Evolutionary conservation across 2,888 invertebrate genomes (phyloP).

Genomic region (Drosophila suboccidentalis): DNA sequence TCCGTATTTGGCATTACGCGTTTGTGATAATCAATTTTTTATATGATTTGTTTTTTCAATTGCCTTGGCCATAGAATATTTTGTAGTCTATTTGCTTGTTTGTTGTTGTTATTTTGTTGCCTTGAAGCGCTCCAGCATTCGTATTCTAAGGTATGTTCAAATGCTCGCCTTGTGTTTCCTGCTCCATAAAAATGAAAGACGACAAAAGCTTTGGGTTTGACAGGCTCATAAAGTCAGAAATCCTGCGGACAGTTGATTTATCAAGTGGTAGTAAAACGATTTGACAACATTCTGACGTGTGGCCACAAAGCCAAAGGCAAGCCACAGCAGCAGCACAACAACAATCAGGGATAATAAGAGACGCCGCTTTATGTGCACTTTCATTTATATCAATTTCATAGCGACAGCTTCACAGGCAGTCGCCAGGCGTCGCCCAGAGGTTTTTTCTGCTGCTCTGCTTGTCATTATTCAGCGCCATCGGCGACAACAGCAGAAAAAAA

Average conservation of each 20-base stretch:
- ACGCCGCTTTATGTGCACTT: conserved; percentile 66
- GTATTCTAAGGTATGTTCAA: conserved; percentile 7
- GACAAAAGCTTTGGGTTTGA: conserved; percentile 8
- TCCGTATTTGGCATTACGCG: conserved; percentile 64
- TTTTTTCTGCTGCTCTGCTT: background rate
- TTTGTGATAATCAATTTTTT: conserved; percentile 43
- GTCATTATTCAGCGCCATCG: conserved; percentile 61
- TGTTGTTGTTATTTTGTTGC: conserved; percentile 16
- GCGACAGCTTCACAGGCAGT: conserved; percentile 29
- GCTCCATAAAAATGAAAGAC: conserved; percentile 30
- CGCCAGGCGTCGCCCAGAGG: conserved; percentile 1
- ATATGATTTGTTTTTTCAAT: conserved; percentile 26
- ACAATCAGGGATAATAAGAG: conserved; percentile 52
- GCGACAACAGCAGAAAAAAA: conserved; percentile 14
- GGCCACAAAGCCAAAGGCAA: conserved; percentile 8
- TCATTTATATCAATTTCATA: conserved; percentile 77
- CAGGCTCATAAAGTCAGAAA: conserved; percentile 56
- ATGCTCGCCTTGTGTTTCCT: conserved; percentile 61
- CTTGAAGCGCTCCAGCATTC: conserved; percentile 21
- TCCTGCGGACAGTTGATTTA: conserved; percentile 68
- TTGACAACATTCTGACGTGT: conserved; percentile 65
- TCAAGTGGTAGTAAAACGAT: conserved; percentile 68
- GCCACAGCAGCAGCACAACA: conserved; percentile 7
- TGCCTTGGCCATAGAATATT: conserved; percentile 47
- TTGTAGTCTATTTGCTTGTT: conserved; percentile 21